These are phyloP conservation scores for Telmatochromis brichardi DNA, from an alignment of 2,113 vertebrate species.

Conservation along the genomic window DNA sequence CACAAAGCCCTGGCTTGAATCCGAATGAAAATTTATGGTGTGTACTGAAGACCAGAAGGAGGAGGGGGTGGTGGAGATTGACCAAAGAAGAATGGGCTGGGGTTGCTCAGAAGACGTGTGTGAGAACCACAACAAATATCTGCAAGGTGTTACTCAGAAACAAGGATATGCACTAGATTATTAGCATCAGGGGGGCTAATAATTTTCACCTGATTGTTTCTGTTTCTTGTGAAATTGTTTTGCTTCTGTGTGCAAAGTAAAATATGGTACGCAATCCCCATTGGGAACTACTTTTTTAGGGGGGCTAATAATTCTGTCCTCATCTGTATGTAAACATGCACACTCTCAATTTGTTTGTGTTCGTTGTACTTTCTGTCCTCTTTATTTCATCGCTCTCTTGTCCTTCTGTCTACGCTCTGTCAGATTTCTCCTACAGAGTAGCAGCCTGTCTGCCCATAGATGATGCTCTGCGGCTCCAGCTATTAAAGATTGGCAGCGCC, in stretches of 20 bases:
- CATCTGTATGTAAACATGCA: neutral
- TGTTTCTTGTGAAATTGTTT: neutral
- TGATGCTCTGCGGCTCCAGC: slow-evolving; percentile 85
- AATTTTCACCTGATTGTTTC: neutral
- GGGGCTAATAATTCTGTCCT: neutral
- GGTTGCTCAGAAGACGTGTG: neutral
- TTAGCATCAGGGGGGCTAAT: neutral
- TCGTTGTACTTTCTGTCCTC: neutral
- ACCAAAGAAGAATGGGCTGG: neutral
- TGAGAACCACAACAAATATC: neutral
- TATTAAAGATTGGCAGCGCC: slow-evolving; percentile 92
- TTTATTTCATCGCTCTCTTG: neutral
- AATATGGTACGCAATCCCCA: neutral
- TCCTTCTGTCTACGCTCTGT: slow-evolving; percentile 24
- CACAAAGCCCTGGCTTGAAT: neutral
- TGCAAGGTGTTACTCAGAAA: neutral
- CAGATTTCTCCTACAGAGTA: slow-evolving; percentile 98
- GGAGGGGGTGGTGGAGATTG: neutral
- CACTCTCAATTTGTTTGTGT: neutral
- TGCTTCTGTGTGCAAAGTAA: neutral
- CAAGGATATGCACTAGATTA: neutral
- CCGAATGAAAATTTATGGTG: neutral
- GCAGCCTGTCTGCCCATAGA: slow-evolving; percentile 96
- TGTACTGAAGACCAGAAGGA: neutral
- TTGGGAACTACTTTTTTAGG: neutral